Percentiles rank a stretch among this genome's conserved stretches.
Evolutionary conservation across 2,797 vertebrate species (phyloP).

Genomic region (Crax fasciolata): DNA sequence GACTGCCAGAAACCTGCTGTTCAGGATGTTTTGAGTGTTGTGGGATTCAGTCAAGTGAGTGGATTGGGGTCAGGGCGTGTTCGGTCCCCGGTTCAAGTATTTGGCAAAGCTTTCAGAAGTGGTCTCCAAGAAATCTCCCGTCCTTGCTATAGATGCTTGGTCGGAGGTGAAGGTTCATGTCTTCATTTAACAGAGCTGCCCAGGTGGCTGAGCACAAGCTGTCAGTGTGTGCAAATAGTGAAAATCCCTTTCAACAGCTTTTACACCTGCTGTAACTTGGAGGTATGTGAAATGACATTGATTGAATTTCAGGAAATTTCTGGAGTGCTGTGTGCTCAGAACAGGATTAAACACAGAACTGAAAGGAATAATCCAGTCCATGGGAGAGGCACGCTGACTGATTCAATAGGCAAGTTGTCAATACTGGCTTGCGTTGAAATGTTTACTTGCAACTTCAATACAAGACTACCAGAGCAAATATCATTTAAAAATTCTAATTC

Average conservation of each 20-base stretch:
- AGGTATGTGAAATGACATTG: rapidly evolving
- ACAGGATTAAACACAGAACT: background rate
- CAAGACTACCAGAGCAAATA: background rate
- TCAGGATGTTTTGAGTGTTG: background rate
- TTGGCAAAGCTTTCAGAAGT: background rate
- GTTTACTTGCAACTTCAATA: background rate
- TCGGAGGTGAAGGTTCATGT: background rate
- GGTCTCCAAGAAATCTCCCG: background rate
- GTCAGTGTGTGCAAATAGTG: rapidly evolving
- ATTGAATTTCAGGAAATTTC: background rate
- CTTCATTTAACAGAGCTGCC: background rate
- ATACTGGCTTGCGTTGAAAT: background rate
- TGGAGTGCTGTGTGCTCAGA: background rate
- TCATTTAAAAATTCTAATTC: background rate
- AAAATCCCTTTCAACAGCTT: background rate
- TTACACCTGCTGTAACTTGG: background rate
- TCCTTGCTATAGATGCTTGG: background rate
- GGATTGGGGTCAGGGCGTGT: background rate
- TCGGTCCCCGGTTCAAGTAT: background rate
- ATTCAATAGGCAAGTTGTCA: background rate
- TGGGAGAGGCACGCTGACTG: background rate
- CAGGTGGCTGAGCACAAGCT: background rate
- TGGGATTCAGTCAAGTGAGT: background rate
- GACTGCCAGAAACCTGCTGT: background rate
- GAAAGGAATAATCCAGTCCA: background rate